phyloP scores from a whole-genome alignment of 2,888 invertebrate species.

The Eurois occulta region DNA sequence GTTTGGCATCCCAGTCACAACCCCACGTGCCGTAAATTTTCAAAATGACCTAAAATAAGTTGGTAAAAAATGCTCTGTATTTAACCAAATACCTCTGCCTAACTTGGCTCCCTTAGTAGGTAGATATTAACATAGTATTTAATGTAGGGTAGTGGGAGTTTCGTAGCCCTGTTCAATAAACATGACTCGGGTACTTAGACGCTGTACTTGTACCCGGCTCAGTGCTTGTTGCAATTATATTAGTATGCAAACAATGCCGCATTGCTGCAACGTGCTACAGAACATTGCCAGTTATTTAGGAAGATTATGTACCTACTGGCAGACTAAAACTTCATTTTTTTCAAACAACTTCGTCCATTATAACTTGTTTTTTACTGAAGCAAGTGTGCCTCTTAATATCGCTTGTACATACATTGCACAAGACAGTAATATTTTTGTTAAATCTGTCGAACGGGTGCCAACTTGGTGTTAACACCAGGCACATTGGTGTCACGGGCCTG shows the following conservation, averaged over 20 bases:
- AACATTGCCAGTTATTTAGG: not conserved
- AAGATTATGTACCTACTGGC: not conserved
- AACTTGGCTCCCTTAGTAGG: not conserved
- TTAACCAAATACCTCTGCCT: not conserved
- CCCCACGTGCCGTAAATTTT: not conserved
- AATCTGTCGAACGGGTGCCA: not conserved
- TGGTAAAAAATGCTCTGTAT: not conserved
- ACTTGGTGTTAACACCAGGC: not conserved
- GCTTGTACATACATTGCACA: too few species aligned
- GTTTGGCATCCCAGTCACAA: not conserved
- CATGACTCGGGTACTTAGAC: slow-evolving; percentile 50
- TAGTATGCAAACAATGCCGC: slow-evolving; percentile 54
- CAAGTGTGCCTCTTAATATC: not conserved
- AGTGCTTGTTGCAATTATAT: slow-evolving; percentile 57
- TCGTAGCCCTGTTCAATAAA: slow-evolving; percentile 53
- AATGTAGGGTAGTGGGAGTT: slow-evolving; percentile 14
- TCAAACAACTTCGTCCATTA: not conserved
- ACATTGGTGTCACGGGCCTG: too few species aligned
- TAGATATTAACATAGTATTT: slow-evolving; percentile 25
- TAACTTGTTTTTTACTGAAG: too few species aligned
- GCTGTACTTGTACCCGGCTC: slow-evolving; percentile 33
- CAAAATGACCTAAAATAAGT: not conserved
- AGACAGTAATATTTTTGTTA: too few species aligned
- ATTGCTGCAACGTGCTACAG: slow-evolving; percentile 47
- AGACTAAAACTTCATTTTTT: not conserved